These are phyloP conservation scores for Ranitomeya variabilis DNA, from an alignment of 2,113 vertebrate genomes.

Conservation along the genomic window DNA sequence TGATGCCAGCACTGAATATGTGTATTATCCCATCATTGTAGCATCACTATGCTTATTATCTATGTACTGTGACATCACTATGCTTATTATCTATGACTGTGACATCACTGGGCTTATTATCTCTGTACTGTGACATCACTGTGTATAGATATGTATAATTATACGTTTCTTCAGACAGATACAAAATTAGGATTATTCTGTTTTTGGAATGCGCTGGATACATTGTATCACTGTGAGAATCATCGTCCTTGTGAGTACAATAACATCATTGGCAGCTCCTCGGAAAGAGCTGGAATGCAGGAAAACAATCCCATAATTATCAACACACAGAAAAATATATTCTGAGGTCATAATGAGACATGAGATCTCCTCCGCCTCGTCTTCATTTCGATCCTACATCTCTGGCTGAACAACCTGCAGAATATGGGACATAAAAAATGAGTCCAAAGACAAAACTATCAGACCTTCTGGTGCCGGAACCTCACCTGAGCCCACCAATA, in stretches of 20 bases:
- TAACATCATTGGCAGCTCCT: background rate
- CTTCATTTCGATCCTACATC: background rate
- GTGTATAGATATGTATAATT: background rate
- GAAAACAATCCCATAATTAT: constrained; percentile 1
- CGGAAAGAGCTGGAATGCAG: background rate
- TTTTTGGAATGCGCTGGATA: background rate
- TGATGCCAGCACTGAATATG: too few species aligned
- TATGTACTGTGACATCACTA: too few species aligned
- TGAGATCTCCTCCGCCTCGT: background rate
- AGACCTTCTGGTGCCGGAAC: background rate
- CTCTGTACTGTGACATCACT: too few species aligned
- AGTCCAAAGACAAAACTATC: too few species aligned
- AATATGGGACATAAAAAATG: background rate
- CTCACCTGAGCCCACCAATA: too few species aligned
- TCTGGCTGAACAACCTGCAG: background rate
- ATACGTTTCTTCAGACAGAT: too few species aligned
- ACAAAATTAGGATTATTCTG: background rate
- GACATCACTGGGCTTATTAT: too few species aligned
- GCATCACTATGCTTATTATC: too few species aligned
- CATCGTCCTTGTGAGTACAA: background rate
- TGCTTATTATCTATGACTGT: too few species aligned
- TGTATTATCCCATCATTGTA: too few species aligned
- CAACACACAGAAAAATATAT: constrained; percentile 5
- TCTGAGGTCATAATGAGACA: background rate
- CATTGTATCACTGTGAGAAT: constrained; percentile 1